Evolutionary conservation across 2,113 vertebrate genomes (phyloP).

Genomic region (Perca flavescens): DNA sequence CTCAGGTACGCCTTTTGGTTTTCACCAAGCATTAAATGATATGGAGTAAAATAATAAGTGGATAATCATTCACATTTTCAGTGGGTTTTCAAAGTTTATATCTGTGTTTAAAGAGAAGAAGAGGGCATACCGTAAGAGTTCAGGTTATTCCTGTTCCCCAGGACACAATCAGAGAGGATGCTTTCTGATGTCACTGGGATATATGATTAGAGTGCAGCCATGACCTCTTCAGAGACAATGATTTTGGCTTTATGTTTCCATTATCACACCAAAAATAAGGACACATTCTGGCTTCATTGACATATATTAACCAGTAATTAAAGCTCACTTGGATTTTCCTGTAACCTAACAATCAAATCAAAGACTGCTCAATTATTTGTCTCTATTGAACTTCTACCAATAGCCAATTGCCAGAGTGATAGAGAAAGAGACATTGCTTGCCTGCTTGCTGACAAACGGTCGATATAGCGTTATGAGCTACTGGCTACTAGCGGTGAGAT

Average conservation of each 20-base stretch:
- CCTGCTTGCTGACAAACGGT: too few relatives aligned
- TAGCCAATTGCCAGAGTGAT: too few relatives aligned
- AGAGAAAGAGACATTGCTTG: too few relatives aligned
- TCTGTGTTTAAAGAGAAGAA: not conserved
- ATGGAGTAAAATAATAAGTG: not conserved
- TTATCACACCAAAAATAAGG: not conserved
- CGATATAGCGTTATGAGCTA: too few relatives aligned
- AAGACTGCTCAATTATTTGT: not conserved
- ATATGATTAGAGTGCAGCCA: too few relatives aligned
- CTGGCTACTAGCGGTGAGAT: too few relatives aligned
- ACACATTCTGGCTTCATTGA: not conserved
- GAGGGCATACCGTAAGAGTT: too few relatives aligned
- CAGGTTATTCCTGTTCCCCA: not conserved
- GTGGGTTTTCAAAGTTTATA: not conserved
- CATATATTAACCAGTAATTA: not conserved
- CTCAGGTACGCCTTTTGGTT: not conserved
- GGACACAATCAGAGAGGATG: not conserved
- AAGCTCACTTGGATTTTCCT: not conserved
- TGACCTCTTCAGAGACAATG: not conserved
- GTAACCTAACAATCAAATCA: not conserved
- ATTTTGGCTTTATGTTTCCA: not conserved
- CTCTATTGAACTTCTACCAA: not conserved
- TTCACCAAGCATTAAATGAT: not conserved
- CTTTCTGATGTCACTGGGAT: not conserved
- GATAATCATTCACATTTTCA: not conserved